A percentile compares a stretch with the other conserved stretches of the same genome.
phyloP scores from a whole-genome alignment of 2,113 vertebrate species.

The Melozone crissalis region DNA sequence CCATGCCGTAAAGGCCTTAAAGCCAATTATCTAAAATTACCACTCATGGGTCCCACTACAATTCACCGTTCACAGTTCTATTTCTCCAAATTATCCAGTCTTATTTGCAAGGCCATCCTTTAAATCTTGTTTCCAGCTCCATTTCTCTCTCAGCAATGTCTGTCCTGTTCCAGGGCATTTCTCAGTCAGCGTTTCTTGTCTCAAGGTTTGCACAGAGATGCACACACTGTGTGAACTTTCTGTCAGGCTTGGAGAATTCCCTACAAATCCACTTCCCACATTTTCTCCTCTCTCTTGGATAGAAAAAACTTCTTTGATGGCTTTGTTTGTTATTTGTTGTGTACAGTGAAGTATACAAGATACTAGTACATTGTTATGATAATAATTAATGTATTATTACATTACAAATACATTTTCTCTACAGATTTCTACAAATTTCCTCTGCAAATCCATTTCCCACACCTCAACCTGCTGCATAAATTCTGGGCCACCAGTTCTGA shows the following conservation, averaged over 20 bases:
- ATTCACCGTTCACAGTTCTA: neutral
- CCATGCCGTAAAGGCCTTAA: neutral
- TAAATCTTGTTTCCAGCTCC: neutral
- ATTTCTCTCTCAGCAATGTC: neutral
- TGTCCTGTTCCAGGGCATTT: neutral
- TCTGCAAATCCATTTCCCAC: neutral
- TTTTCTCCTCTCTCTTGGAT: neutral
- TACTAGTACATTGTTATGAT: neutral
- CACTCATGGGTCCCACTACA: neutral
- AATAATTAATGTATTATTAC: neutral
- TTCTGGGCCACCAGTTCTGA: neutral
- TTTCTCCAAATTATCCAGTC: neutral
- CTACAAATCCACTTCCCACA: neutral
- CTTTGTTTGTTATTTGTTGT: neutral
- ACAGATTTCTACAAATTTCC: too few relatives aligned
- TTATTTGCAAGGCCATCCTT: neutral
- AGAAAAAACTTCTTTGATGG: neutral
- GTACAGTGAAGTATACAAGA: neutral
- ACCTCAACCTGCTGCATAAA: neutral
- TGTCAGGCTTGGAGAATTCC: fast-evolving
- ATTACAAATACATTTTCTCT: neutral
- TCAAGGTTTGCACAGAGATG: neutral
- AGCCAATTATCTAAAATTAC: neutral
- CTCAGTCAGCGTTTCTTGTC: neutral
- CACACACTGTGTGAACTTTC: neutral